These are phyloP conservation scores for Amniataba percoides DNA, from an alignment of 2,797 vertebrate species.

Conservation along the genomic window DNA sequence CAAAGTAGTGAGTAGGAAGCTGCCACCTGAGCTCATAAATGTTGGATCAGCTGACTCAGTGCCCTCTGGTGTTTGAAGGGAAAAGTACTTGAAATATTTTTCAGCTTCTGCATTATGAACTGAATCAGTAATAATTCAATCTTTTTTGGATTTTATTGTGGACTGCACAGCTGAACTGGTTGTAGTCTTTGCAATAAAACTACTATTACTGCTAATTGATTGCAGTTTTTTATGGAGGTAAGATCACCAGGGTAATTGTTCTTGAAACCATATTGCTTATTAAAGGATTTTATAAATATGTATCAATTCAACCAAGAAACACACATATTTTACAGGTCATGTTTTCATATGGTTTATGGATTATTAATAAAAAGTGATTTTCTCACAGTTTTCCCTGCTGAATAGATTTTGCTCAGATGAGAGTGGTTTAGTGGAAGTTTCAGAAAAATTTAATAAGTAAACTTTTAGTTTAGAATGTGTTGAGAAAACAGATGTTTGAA, in stretches of 20 bases:
- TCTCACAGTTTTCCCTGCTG: neutral
- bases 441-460: neutral
- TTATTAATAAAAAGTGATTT: neutral
- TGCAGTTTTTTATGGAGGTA: neutral
- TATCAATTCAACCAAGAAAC: neutral
- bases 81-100: slow-evolving; percentile 10
- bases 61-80: slow-evolving; percentile 61
- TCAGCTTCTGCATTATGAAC: neutral
- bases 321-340: neutral
- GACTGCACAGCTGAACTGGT: neutral
- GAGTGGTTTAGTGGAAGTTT: neutral
- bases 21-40: slow-evolving; percentile 34
- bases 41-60: slow-evolving; percentile 24
- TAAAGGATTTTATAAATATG: neutral
- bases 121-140: neutral
- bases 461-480: neutral
- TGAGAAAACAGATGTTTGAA: no score
- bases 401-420: neutral
- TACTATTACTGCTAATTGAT: neutral
- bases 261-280: neutral
- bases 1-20: slow-evolving; percentile 29
- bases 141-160: neutral
- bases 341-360: neutral
- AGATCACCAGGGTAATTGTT: neutral
- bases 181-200: neutral